Percentiles rank a stretch among this genome's conserved stretches.
Conservation (phyloP, 2,888 invertebrate species). For the Dryobota labecula region DNA sequence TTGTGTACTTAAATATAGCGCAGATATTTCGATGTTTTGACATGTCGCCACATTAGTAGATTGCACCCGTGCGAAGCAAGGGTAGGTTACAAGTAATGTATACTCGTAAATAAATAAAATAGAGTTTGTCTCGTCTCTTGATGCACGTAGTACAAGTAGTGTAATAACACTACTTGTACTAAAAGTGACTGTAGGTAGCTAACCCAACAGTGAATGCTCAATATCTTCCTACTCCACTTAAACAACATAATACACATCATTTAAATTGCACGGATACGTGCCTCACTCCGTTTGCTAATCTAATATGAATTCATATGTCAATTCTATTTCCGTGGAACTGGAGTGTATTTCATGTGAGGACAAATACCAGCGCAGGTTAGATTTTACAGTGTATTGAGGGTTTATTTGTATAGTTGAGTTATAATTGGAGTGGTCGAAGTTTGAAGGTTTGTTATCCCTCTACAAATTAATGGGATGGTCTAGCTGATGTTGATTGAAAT, state of each 20-base stretch:
- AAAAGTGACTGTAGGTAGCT: not conserved
- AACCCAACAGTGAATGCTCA: not conserved
- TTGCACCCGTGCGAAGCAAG: not conserved
- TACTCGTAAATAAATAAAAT: not conserved
- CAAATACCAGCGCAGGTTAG: not conserved
- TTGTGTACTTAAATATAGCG: not conserved
- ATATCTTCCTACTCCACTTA: conserved; percentile 12
- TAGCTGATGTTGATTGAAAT: not conserved
- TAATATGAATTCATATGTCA: conserved; percentile 20
- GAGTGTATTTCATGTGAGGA: not conserved
- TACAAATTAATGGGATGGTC: not conserved
- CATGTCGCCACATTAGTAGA: not conserved
- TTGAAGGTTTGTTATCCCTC: not conserved
- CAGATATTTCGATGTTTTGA: not conserved
- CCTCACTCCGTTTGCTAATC: conserved; percentile 19
- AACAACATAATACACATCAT: conserved; percentile 23
- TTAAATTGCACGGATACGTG: conserved; percentile 28
- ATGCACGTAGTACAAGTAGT: no score
- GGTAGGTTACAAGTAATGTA: not conserved
- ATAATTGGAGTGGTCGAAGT: conserved; percentile 18
- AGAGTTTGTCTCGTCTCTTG: not conserved
- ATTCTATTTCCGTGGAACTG: not conserved
- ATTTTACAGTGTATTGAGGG: not conserved
- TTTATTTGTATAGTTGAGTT: conserved; percentile 7
- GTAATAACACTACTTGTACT: not conserved